Conservation (phyloP, 2,797 vertebrate genomes). For the Huso huso region DNA sequence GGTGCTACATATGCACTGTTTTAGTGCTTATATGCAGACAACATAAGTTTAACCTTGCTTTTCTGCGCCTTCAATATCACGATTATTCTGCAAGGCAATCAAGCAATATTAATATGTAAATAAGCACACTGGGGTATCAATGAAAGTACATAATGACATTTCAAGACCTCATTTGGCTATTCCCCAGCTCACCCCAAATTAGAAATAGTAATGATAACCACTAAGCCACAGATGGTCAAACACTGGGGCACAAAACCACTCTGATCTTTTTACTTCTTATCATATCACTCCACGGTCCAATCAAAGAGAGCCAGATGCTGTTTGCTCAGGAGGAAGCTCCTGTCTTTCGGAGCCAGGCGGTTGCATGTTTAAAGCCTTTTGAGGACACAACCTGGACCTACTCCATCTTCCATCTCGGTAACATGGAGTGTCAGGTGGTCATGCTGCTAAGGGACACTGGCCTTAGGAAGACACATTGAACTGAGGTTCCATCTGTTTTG, state of each 20-base stretch:
- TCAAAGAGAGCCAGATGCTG: constrained; percentile 56
- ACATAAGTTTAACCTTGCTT: constrained; percentile 20
- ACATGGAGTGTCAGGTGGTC: constrained; percentile 7
- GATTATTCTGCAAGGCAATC: constrained; percentile 59
- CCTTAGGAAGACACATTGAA: constrained; percentile 40
- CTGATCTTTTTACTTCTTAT: constrained; percentile 50
- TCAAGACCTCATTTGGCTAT: constrained; percentile 63
- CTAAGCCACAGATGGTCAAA: constrained; percentile 69
- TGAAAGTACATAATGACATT: constrained; percentile 60
- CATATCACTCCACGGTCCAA: constrained; percentile 44
- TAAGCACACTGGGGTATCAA: constrained; percentile 56
- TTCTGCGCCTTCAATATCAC: constrained; percentile 55
- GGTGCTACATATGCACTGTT: too few species aligned
- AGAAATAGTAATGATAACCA: constrained; percentile 73
- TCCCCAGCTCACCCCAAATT: constrained; percentile 66
- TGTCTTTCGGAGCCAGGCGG: constrained; percentile 52
- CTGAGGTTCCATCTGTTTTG: constrained; percentile 51
- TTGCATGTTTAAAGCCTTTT: constrained; percentile 52
- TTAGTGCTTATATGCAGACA: too few species aligned
- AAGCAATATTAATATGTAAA: constrained; percentile 72
- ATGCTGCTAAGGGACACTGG: constrained; percentile 13
- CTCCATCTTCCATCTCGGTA: constrained; percentile 13
- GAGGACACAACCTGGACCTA: constrained; percentile 30
- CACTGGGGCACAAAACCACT: constrained; percentile 54
- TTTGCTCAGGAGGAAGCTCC: constrained; percentile 53